Percentiles rank a stretch among this genome's conserved stretches.
Evolutionary conservation across 2,888 invertebrate genomes (phyloP).

Genomic region (Drosophila paramelanica): DNA sequence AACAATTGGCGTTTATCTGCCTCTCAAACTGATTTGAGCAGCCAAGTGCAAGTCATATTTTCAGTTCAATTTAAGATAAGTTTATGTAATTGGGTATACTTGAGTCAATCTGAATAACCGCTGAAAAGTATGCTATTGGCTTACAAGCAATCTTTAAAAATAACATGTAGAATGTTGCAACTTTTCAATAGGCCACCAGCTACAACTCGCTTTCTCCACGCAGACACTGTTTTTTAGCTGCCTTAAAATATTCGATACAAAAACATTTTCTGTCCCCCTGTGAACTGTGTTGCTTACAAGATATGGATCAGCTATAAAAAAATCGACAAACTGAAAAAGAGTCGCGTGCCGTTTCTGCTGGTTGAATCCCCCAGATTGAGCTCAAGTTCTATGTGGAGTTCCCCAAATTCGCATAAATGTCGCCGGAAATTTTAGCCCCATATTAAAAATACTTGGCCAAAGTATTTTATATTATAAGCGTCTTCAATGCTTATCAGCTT

Average conservation of each 20-base stretch:
- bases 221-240: no score
- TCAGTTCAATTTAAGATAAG: not conserved
- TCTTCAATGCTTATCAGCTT: constrained; percentile 60
- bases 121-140: not conserved
- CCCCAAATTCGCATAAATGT: constrained; percentile 62
- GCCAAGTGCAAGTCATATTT: constrained; percentile 26
- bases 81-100: not conserved
- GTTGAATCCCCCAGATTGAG: not conserved
- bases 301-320: constrained; percentile 14
- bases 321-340: not conserved
- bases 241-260: no score
- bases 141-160: no score
- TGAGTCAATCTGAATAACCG: not conserved
- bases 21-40: constrained; percentile 21
- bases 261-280: not conserved
- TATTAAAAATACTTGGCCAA: constrained; percentile 57
- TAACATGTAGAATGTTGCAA: no score
- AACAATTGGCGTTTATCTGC: constrained; percentile 11
- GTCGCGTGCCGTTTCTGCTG: constrained; percentile 17
- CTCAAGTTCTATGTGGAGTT: constrained; percentile 3
- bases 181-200: no score
- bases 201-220: no score
- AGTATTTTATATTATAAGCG: constrained; percentile 55
- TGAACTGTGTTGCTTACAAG: not conserved
- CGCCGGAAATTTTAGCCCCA: constrained; percentile 35